Evolutionary conservation across 2,888 invertebrate genomes (phyloP), one percentile per base, ranked within the genome.

Genomic region (Glaucopsyche alexis): DNA sequence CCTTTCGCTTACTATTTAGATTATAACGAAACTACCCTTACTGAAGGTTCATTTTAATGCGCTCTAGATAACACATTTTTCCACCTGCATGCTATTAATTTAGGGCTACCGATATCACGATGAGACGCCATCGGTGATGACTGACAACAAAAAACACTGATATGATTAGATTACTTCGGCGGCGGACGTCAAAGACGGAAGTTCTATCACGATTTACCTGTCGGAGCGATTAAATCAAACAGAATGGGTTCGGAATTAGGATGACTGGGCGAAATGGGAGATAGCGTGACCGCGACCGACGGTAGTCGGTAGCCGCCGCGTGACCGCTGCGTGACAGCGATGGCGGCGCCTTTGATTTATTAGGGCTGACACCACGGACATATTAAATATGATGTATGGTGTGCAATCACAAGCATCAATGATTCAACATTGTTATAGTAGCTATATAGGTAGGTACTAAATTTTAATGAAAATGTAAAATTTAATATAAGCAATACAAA

Each of bases 331-430:
- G 29, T 60, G 76, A 74, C 77, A 74, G 75, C 74, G 75, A 74
- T 77, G 78, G 78, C 81, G 81, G 78, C 79, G 75, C 77, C 71
- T 81, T 81, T 82, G 80, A 81, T 78, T 73, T 71, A 11, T 19
- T 75, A 81, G 80, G 80, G 80, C 50, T 81, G 78, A n/a, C 77
- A 67, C 29, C 66, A 0, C 14, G 13, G 52, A 55, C 19, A 45
- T 67, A 50, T 60, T 38, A 60, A 60, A 60, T 60, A 13, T 38
- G 13, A 60, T 38, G 29, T 29, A 38, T 38, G 60, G 13, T 29
- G 29, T 38, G 29, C 13, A 38, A 60, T 60, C 29, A 60, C 60
- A 13, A 60, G 13, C 29, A 60, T 29, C 29, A n/a, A n/a, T n/a
- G n/a, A n/a, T n/a, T n/a, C n/a, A 29, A 29, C 29, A 29, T 4